Percentiles rank a stretch among this genome's conserved stretches.
Evolutionary conservation across 2,888 invertebrate species (phyloP).

Genomic region (Patella pellucida): DNA sequence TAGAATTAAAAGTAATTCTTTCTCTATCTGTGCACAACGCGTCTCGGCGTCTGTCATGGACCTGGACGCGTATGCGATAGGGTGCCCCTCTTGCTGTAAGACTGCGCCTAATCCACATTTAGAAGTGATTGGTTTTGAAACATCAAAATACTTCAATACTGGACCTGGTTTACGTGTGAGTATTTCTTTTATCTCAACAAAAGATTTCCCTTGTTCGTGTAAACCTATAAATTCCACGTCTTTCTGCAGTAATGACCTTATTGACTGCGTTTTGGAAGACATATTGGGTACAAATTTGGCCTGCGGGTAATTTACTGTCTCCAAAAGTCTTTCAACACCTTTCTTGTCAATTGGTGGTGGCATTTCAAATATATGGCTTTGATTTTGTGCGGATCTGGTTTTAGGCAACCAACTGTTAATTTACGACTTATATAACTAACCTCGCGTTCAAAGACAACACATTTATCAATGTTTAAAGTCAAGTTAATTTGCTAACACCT

Average conservation of each 20-base stretch:
- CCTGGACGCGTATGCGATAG: constrained; percentile 37
- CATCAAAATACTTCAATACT: constrained; percentile 30
- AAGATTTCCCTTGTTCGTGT: constrained; percentile 30
- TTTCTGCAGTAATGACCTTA: constrained; percentile 11
- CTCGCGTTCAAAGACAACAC: too few relatives aligned
- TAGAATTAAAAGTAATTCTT: constrained; percentile 40
- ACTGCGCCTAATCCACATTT: constrained; percentile 40
- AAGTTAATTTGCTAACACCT: too few relatives aligned
- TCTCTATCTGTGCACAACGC: constrained; percentile 45
- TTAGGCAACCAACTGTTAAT: constrained; percentile 25
- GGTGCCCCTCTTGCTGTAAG: constrained; percentile 37
- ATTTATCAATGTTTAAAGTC: too few relatives aligned
- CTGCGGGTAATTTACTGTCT: constrained; percentile 28
- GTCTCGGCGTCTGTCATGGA: constrained; percentile 36
- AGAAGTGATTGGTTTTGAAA: constrained; percentile 8
- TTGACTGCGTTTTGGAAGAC: constrained; percentile 17
- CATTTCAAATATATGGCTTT: constrained; percentile 23
- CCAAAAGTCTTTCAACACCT: constrained; percentile 25
- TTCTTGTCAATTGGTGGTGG: constrained; percentile 16
- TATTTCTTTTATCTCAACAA: constrained; percentile 26
- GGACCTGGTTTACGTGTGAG: constrained; percentile 23
- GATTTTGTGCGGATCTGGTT: constrained; percentile 31
- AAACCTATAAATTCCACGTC: constrained; percentile 23
- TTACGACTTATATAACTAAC: too few relatives aligned
- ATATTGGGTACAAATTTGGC: constrained; percentile 30